A percentile compares a stretch with the other conserved stretches of the same genome.
These are phyloP conservation scores for Lagopus leucura DNA, from an alignment of 2,113 vertebrate species.

Conservation along the genomic window DNA sequence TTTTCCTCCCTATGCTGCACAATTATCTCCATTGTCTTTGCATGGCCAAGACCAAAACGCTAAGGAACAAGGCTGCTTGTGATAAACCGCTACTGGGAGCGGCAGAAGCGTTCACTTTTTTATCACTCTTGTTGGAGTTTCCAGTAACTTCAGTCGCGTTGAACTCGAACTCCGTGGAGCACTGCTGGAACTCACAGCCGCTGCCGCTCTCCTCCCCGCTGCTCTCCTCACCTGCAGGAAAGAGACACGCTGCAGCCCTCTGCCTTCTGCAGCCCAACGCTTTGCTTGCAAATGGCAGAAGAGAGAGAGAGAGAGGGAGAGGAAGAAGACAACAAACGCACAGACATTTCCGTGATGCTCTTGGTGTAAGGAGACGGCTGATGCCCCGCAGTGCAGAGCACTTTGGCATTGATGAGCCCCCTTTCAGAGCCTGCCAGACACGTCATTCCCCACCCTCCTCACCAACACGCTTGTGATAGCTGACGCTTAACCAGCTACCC, in stretches of 20 bases:
- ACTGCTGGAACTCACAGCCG: slow-evolving; percentile 86
- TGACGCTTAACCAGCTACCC: not conserved
- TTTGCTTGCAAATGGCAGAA: not conserved
- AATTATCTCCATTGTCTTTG: slow-evolving; percentile 86
- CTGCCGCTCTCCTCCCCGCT: slow-evolving; percentile 94
- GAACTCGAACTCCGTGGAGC: slow-evolving; percentile 84
- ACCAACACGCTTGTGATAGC: not conserved
- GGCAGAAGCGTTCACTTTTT: slow-evolving; percentile 44
- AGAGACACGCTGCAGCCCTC: not conserved
- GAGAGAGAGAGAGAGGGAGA: not conserved
- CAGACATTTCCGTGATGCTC: not conserved
- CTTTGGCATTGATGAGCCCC: not conserved
- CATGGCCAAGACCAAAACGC: slow-evolving; percentile 72
- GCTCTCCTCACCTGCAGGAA: slow-evolving; percentile 80
- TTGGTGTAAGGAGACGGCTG: not conserved
- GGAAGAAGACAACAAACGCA: not conserved
- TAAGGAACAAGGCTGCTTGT: slow-evolving; percentile 63
- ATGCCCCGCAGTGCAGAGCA: not conserved
- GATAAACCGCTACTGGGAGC: slow-evolving; percentile 42
- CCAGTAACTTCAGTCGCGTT: slow-evolving; percentile 78
- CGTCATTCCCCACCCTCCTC: not conserved
- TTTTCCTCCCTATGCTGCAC: slow-evolving; percentile 28
- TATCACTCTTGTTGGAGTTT: slow-evolving; percentile 59
- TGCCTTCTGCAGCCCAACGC: rapidly evolving
- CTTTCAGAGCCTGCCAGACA: rapidly evolving